Evolutionary conservation across 2,113 vertebrate genomes (phyloP).

Genomic region (Passerina amoena): DNA sequence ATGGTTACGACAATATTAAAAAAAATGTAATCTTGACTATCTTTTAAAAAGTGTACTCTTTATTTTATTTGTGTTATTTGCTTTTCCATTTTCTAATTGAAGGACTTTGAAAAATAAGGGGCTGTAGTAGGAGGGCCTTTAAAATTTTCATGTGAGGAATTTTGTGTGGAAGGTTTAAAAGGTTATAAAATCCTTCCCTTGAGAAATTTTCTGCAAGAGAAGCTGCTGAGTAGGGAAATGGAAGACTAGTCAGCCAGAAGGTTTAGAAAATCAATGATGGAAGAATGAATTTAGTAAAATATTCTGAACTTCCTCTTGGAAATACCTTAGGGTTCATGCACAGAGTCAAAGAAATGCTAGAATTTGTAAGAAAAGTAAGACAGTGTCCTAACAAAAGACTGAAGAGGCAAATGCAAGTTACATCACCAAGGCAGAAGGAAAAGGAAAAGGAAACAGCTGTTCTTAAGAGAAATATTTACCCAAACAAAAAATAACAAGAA

Average conservation of each 20-base stretch:
- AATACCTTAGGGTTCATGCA: neutral
- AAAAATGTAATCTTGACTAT: neutral
- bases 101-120: neutral
- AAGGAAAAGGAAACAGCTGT: neutral
- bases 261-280: neutral
- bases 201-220: slow-evolving; percentile 2
- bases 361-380: neutral
- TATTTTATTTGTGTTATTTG: neutral
- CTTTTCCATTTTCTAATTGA: neutral
- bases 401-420: neutral
- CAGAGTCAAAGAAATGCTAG: neutral
- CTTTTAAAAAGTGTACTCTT: neutral
- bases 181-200: neutral
- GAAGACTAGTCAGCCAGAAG: neutral
- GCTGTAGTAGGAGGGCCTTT: neutral
- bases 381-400: neutral
- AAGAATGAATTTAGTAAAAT: neutral
- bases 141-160: neutral
- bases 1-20: neutral
- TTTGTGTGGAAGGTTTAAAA: neutral
- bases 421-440: neutral
- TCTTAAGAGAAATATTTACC: neutral
- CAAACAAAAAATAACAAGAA: neutral
- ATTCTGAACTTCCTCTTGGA: neutral
- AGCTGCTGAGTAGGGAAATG: neutral